Base-by-base conservation (phyloP, 1,140 invertebrate genomes). In the Diuraphis noxia region DNA sequence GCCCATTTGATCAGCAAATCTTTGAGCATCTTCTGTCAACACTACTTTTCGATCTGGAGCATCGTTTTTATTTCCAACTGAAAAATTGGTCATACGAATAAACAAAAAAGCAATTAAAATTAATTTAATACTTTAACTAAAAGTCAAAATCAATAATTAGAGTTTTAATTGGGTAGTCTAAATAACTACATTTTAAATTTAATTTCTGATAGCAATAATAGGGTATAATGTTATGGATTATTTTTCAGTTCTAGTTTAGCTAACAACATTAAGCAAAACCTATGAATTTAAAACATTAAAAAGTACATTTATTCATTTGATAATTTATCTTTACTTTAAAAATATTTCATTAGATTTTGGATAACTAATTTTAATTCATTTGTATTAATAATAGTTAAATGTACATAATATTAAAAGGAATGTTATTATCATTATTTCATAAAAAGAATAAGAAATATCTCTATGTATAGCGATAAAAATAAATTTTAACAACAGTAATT, bases 11-110 rank as follows among this genome's bases (percentile, higher is more conserved):
- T 97, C 97, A 84, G 98, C 98, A 95, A 99, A 99, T 92, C 98
- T 96, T 94, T 98, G 97, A 91, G 99, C 99, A 95, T 99, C 99
- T 94, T 98, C 97, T 86, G 98, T 99, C 84, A 99, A 95, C 19
- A 99, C 99, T 87, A 99, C 98, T 95, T 99, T 99, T 92, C 97
- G 95, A 93, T 98, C 98, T 81, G 98, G 98, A 94, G 98, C 97
- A 95, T 99, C 99, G 95, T 99, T 98, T 95, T 99, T 99, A 94
- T 99, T 99, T 87, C 99, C 99, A 94, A 99, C 99, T 98, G 94
- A 91, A 95, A 96, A 84, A 43, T 46, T 84, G 3, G 5, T 30
- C 49, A 93, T 17, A 84, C 19, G 30, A 85, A 49, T 46, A 85
- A 34, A n/a, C 34, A 19, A n/a, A 17, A 63, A 30, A 30, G 9